phyloP scores from a whole-genome alignment of 2,113 vertebrate genomes.

The Dromiciops gliroides region DNA sequence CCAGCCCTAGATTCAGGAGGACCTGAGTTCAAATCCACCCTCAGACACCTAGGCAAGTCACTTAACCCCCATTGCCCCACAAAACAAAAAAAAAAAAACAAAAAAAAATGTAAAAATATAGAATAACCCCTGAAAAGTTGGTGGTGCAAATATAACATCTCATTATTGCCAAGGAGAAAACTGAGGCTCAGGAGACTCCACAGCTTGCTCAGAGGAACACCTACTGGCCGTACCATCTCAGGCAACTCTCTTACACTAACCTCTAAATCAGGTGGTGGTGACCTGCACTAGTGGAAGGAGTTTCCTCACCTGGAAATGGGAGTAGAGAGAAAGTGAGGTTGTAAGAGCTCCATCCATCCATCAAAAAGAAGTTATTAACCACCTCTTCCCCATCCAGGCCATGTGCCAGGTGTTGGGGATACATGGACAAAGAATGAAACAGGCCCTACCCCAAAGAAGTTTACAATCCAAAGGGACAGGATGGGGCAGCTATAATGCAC shows the following conservation, averaged over 20 bases:
- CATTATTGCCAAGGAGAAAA: background rate
- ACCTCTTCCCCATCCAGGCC: background rate
- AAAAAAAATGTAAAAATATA: too few relatives aligned
- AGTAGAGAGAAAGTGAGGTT: background rate
- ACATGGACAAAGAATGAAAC: background rate
- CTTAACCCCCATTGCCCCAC: too few relatives aligned
- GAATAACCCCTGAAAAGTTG: background rate
- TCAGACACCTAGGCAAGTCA: too few relatives aligned
- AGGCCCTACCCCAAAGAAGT: too few relatives aligned
- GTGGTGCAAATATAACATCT: background rate
- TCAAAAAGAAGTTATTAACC: background rate
- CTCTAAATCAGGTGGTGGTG: too few relatives aligned
- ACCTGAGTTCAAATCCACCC: too few relatives aligned
- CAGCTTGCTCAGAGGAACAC: background rate
- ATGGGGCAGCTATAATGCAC: background rate
- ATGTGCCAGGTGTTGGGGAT: background rate
- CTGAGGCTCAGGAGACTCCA: background rate
- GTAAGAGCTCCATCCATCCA: too few relatives aligned
- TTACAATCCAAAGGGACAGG: background rate
- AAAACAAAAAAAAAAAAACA: too few relatives aligned
- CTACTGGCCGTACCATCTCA: background rate
- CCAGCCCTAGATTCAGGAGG: too few relatives aligned
- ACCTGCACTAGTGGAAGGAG: too few relatives aligned
- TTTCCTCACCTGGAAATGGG: too few relatives aligned
- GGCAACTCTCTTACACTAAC: background rate